Evolutionary conservation across 2,113 vertebrate genomes (phyloP).

Genomic region (Oreochromis niloticus): DNA sequence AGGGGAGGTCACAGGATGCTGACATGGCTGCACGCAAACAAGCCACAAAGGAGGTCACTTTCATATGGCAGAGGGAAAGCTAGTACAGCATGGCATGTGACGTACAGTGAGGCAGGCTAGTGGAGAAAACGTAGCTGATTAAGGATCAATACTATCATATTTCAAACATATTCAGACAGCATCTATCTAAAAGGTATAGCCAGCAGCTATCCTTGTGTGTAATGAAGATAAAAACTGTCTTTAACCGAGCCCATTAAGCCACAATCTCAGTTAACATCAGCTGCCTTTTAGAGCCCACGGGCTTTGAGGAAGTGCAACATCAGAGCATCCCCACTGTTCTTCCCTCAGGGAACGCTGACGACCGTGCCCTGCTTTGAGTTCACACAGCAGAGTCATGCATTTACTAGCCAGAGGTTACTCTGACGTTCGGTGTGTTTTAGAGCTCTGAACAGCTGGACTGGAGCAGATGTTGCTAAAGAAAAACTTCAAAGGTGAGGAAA

Average conservation of each 20-base stretch:
- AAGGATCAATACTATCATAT: neutral
- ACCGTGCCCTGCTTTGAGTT: neutral
- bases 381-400: neutral
- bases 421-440: neutral
- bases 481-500: neutral
- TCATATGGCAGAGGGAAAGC: neutral
- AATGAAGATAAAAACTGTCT: neutral
- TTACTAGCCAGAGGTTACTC: neutral
- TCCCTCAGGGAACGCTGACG: neutral
- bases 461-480: neutral
- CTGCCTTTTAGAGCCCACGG: neutral
- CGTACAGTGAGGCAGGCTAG: neutral
- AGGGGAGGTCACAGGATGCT: conserved; percentile 8
- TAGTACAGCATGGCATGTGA: neutral
- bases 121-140: neutral
- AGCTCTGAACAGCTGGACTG: neutral
- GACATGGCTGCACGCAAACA: neutral
- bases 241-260: neutral
- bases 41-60: neutral
- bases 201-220: neutral
- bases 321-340: neutral
- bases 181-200: neutral
- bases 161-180: neutral
- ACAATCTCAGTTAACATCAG: neutral
- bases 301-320: conserved; percentile 8